Evolutionary conservation across 2,113 vertebrate species (phyloP).

Genomic region (Alligator sinensis): DNA sequence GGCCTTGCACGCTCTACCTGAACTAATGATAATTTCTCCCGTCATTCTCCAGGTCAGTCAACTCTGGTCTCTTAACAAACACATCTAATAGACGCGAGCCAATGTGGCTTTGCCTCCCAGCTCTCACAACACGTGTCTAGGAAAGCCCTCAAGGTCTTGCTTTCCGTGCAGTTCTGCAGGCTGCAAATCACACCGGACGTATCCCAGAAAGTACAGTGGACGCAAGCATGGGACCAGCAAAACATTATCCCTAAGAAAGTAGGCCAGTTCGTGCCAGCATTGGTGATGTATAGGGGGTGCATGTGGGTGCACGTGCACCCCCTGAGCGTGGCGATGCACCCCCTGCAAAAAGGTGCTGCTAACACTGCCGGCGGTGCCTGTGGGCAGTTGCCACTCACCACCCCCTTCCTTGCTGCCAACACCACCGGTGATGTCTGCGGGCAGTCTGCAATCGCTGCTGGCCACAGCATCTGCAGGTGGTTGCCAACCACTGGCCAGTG

Average conservation of each 20-base stretch:
- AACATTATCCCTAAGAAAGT: rapidly evolving
- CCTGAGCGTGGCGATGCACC: too few species aligned
- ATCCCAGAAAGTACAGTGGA: background rate
- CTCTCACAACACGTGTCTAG: background rate
- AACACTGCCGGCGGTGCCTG: too few species aligned
- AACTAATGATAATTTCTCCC: background rate
- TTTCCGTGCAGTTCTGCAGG: rapidly evolving
- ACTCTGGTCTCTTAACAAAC: background rate
- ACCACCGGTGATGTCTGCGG: too few species aligned
- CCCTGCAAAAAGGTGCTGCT: too few species aligned
- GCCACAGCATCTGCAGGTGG: too few species aligned
- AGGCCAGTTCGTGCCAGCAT: background rate
- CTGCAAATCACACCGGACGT: background rate
- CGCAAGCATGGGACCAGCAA: background rate
- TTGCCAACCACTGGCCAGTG: too few species aligned
- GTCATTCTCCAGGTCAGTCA: rapidly evolving
- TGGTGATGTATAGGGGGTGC: too few species aligned
- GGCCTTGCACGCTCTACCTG: background rate
- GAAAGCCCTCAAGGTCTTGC: background rate
- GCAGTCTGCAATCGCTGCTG: too few species aligned
- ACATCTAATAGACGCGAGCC: background rate
- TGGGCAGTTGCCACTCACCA: too few species aligned
- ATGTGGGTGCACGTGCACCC: too few species aligned
- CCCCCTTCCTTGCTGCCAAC: too few species aligned
- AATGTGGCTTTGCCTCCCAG: background rate